Evolutionary conservation across 2,888 invertebrate species (phyloP).

Genomic region (Petrophora chlorosata): DNA sequence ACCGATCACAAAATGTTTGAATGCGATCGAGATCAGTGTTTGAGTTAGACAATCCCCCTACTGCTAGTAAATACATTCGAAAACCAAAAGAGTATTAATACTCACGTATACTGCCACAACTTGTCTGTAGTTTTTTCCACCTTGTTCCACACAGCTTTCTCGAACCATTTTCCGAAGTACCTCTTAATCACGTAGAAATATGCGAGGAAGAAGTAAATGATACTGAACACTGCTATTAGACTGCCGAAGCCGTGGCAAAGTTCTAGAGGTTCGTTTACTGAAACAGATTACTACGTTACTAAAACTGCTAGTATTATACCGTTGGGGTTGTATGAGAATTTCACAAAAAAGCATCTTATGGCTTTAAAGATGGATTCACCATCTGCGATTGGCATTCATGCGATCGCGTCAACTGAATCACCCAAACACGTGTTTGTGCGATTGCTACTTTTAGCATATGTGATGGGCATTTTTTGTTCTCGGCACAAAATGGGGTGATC

Average conservation of each 20-base stretch:
- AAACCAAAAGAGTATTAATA: not conserved
- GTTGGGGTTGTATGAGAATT: not conserved
- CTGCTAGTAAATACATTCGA: not conserved
- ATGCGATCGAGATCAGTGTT: too few species aligned
- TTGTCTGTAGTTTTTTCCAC: conserved; percentile 37
- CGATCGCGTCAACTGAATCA: too few species aligned
- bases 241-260: conserved; percentile 89
- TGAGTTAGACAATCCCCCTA: not conserved
- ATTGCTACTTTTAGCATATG: too few species aligned
- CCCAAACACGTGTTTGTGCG: too few species aligned
- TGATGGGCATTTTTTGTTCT: too few species aligned
- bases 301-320: not conserved
- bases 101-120: conserved; percentile 63
- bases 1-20: too few species aligned
- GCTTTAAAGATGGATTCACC: not conserved
- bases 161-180: conserved; percentile 71
- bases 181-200: conserved; percentile 87
- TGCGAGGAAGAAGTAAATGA: conserved; percentile 85
- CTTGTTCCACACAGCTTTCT: conserved; percentile 57
- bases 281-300: conserved; percentile 18
- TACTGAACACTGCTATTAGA: conserved; percentile 84
- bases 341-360: not conserved
- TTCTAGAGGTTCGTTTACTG: conserved; percentile 59
- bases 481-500: too few species aligned
- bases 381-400: too few species aligned